A percentile compares a stretch with the other conserved stretches of the same genome.
Conservation (phyloP, 2,797 vertebrate genomes). For the Mallotus villosus region DNA sequence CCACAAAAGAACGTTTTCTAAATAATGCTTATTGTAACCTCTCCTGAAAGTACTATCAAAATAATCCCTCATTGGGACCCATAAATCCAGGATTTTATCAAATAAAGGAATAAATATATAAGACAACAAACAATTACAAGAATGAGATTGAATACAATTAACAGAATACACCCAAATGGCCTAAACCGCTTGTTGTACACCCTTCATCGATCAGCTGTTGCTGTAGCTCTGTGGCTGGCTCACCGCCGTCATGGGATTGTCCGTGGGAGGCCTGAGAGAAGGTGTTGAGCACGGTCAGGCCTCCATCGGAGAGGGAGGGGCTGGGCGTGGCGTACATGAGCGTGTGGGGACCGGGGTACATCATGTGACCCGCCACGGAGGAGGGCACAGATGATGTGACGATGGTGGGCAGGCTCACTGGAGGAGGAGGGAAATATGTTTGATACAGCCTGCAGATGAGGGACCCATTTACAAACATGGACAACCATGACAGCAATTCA, state of each 20-base stretch:
- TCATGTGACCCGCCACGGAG: slow-evolving; percentile 89
- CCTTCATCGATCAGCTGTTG: neutral
- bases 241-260: slow-evolving; percentile 87
- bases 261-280: slow-evolving; percentile 83
- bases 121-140: too few species aligned
- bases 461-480: neutral
- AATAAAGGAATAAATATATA: too few species aligned
- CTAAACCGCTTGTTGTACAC: neutral
- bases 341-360: slow-evolving; percentile 87
- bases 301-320: slow-evolving; percentile 80
- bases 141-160: too few species aligned
- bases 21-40: too few species aligned
- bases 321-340: slow-evolving; percentile 89
- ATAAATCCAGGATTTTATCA: too few species aligned
- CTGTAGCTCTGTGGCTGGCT: slow-evolving; percentile 26
- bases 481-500: too few species aligned
- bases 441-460: neutral
- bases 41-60: too few species aligned
- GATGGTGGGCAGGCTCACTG: slow-evolving; percentile 83
- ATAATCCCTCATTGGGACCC: too few species aligned
- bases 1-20: too few species aligned
- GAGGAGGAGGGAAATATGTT: slow-evolving; percentile 15
- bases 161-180: neutral
- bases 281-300: slow-evolving; percentile 88
- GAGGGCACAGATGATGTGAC: slow-evolving; percentile 86